Percentiles rank a stretch among this genome's conserved stretches.
Conservation (phyloP, 2,113 vertebrate genomes). For the Alexandromys fortis region DNA sequence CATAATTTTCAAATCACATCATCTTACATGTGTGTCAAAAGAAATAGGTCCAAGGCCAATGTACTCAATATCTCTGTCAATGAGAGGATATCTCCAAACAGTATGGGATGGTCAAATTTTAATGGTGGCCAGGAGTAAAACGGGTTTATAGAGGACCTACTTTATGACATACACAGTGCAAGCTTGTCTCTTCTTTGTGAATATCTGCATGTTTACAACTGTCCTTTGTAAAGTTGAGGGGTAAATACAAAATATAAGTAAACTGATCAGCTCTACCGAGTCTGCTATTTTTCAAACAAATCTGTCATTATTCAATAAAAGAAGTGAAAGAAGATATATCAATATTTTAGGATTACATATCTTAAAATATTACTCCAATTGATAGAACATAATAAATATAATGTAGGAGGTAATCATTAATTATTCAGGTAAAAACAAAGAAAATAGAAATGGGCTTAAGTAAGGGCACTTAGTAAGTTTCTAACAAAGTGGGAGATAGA, state of each 20-base stretch:
- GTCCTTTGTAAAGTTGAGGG: not conserved
- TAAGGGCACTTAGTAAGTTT: not conserved
- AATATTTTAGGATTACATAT: not conserved
- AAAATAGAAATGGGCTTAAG: not conserved
- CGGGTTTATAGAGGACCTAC: not conserved
- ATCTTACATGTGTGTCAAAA: not conserved
- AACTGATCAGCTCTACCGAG: not conserved
- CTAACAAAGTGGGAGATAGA: not conserved
- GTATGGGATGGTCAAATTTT: not conserved
- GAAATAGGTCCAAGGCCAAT: not conserved
- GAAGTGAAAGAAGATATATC: not conserved
- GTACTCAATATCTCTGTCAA: not conserved
- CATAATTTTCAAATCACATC: not conserved
- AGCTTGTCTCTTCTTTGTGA: not conserved
- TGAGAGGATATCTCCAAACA: not conserved
- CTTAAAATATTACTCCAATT: not conserved
- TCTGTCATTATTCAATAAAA: not conserved
- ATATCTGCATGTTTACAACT: not conserved
- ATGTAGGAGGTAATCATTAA: not conserved
- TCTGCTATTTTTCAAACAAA: not conserved
- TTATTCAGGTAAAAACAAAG: not conserved
- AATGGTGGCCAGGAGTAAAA: conserved; percentile 5
- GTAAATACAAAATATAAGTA: conserved; percentile 7
- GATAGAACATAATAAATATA: not conserved
- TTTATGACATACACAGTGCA: not conserved